Conservation (phyloP, 2,797 vertebrate species). For the Galago senegalensis region DNA sequence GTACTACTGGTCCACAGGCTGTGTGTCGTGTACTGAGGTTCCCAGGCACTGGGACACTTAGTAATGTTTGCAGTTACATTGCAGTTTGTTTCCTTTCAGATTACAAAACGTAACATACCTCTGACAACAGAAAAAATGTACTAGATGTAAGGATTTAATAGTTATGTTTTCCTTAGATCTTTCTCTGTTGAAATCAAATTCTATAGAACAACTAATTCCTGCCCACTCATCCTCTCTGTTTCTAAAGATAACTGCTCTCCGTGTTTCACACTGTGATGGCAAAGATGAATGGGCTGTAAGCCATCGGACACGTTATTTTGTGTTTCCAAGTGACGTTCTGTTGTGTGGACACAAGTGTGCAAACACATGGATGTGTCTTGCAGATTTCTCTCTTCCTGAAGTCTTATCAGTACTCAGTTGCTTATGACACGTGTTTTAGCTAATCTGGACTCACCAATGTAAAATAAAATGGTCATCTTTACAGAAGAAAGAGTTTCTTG, state of each 20-base stretch:
- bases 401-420: not conserved
- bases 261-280: not conserved
- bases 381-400: slow-evolving; percentile 12
- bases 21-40: not conserved
- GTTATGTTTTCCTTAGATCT: not conserved
- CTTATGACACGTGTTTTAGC: not conserved
- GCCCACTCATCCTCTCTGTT: not conserved
- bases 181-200: not conserved
- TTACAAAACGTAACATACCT: not conserved
- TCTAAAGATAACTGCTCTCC: not conserved
- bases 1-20: no score
- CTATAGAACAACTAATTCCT: not conserved
- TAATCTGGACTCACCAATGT: not conserved
- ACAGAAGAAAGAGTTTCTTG: not conserved
- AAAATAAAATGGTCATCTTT: not conserved
- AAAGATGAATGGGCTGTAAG: not conserved
- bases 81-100: not conserved
- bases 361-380: fast-evolving
- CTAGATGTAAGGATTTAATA: not conserved
- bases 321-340: not conserved
- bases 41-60: not conserved
- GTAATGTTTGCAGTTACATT: not conserved
- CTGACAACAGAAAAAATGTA: not conserved
- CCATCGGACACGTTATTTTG: not conserved
- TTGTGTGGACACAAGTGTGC: fast-evolving